Conservation (phyloP, 1,140 invertebrate genomes). For the Habropoda laboriosa region DNA sequence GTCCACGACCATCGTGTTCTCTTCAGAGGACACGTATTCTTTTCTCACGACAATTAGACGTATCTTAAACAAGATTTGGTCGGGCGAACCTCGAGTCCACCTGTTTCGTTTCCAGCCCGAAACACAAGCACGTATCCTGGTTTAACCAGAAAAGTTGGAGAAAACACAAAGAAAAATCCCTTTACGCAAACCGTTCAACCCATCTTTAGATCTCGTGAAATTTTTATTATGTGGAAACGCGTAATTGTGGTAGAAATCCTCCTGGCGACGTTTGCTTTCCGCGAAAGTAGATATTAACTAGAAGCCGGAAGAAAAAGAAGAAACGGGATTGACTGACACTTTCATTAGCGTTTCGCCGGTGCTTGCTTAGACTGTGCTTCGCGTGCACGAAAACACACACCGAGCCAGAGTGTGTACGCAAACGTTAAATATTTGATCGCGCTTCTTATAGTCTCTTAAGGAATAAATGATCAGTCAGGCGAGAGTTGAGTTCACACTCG, state of each 20-base stretch:
- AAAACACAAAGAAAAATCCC: no score
- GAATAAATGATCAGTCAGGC: conserved; percentile 4
- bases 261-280: background rate
- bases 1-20: conserved; percentile 21
- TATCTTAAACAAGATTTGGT: background rate
- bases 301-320: background rate
- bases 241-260: background rate
- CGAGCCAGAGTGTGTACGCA: background rate
- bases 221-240: background rate
- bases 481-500: background rate
- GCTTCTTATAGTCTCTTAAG: background rate
- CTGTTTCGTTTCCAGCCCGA: no score
- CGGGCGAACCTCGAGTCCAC: no score
- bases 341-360: background rate
- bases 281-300: background rate
- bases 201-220: no score
- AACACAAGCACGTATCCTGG: no score
- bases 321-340: background rate
- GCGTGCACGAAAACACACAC: background rate
- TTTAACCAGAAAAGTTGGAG: no score
- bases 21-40: conserved; percentile 17
- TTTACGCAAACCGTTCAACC: no score
- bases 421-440: background rate
- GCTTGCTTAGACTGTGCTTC: background rate
- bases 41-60: conserved; percentile 10